Evolutionary conservation across 2,797 vertebrate species (phyloP).

Genomic region (Coccyzus lansbergi): DNA sequence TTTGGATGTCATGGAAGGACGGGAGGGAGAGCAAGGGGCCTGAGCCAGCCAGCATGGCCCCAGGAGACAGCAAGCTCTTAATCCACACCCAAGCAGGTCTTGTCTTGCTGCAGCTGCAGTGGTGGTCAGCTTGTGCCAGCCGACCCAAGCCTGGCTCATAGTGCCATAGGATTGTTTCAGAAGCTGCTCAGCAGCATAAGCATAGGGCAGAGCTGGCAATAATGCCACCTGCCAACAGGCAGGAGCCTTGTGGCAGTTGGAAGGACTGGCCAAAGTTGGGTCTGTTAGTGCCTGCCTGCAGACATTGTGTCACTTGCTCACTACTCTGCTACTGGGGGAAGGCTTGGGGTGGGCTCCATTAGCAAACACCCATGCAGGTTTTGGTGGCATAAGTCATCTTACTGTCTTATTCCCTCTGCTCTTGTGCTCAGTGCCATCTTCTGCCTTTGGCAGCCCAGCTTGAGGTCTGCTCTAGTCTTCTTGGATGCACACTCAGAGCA

Average conservation of each 20-base stretch:
- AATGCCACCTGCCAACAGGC: neutral
- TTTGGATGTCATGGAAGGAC: neutral
- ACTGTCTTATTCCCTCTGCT: neutral
- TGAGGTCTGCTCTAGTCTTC: neutral
- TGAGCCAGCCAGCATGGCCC: neutral
- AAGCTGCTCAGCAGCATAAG: neutral
- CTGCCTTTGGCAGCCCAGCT: neutral
- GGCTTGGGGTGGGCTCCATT: neutral
- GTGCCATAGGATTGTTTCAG: neutral
- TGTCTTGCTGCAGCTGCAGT: neutral
- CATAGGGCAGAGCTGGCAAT: neutral
- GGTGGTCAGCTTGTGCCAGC: accelerated
- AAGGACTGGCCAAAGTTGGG: neutral
- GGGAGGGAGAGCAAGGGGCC: neutral
- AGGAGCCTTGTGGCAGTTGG: accelerated
- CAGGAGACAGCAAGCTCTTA: accelerated
- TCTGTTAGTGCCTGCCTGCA: neutral
- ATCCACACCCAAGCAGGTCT: neutral
- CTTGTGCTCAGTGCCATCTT: neutral
- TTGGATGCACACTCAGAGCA: neutral
- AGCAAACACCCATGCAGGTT: neutral
- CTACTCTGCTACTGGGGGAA: neutral
- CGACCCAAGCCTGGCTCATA: accelerated
- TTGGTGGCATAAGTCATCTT: neutral
- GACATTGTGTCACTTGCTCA: neutral